Base-by-base conservation (phyloP, 2,888 invertebrate genomes). In the Aphidoletes aphidimyza region DNA sequence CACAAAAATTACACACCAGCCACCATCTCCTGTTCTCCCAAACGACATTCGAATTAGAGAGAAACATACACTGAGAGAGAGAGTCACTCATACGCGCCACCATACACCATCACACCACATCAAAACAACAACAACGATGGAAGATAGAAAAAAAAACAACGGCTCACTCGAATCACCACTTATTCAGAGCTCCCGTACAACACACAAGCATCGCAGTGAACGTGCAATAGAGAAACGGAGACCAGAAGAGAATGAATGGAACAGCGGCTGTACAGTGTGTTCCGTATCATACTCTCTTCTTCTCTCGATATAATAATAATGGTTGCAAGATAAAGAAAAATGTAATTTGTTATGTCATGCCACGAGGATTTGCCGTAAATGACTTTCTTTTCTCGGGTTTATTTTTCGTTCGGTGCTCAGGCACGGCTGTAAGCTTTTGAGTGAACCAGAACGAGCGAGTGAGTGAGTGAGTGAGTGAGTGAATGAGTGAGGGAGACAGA, bases 321-420 rank as follows among this genome's bases (percentile, higher is more conserved):
- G 69, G 69, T 69, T 69, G 69, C 69, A 69, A 69, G 69, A 69
- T 69, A 69, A 69, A 69, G 69, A 69, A 69, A 69, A 69, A 69
- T 69, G 69, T 69, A 69, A 69, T 69, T 69, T 69, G 69, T 69
- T 69, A 69, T 69, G 69, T 69, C 69, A 69, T 69, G 69, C 69
- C 69, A 69, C 34, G 69, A 69, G 69, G 69, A 69, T 69, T 69
- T 69, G 69, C 30, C 69, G 34, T 69, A 69, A 69, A 69, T 69
- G 69, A 69, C 69, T 69, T 69, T 69, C 69, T 69, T 69, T 69
- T 30, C 69, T 69, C 34, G 26, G 0, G 69, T 69, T 69, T 30
- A 14, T 69, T 69, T 69, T 30, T 5, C 69, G 14, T 69, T 69
- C 30, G 34, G 14, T 14, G 42, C 14, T 14, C n/a, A n/a, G 42